A percentile compares a stretch with the other conserved stretches of the same genome.
phyloP scores from a whole-genome alignment of 2,113 vertebrate genomes.

The Cyprinodon variegatus region DNA sequence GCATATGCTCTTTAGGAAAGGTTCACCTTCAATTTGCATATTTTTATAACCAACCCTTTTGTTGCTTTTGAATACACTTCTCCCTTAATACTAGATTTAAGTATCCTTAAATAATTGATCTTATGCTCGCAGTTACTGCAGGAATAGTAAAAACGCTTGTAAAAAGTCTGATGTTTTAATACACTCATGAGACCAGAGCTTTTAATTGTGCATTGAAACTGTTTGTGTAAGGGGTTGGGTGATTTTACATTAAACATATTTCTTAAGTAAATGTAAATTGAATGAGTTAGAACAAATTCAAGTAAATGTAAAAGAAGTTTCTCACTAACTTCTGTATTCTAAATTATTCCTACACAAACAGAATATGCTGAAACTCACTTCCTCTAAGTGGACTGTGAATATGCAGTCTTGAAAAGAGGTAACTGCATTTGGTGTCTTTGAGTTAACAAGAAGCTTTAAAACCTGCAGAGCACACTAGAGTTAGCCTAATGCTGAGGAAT shows the following conservation, averaged over 20 bases:
- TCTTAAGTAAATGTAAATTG: not conserved
- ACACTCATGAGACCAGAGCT: not conserved
- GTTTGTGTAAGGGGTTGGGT: not conserved
- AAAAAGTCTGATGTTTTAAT: no score
- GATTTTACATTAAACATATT: not conserved
- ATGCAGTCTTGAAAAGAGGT: not conserved
- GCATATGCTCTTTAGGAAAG: no score
- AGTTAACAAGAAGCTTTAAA: not conserved
- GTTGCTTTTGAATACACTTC: no score
- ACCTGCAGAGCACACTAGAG: not conserved
- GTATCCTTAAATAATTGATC: not conserved
- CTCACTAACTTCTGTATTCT: no score
- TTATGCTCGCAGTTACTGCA: not conserved
- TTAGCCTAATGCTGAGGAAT: no score
- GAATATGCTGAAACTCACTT: no score
- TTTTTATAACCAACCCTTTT: no score
- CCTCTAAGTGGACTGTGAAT: not conserved
- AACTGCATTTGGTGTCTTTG: not conserved
- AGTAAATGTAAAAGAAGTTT: no score
- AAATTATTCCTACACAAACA: no score
- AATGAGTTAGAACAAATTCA: no score
- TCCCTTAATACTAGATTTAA: not conserved
- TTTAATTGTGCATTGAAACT: not conserved
- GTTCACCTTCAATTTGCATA: not conserved
- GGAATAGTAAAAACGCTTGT: not conserved